Conservation (phyloP, 2,797 vertebrate genomes). For the Heteromormyrus szaboi region DNA sequence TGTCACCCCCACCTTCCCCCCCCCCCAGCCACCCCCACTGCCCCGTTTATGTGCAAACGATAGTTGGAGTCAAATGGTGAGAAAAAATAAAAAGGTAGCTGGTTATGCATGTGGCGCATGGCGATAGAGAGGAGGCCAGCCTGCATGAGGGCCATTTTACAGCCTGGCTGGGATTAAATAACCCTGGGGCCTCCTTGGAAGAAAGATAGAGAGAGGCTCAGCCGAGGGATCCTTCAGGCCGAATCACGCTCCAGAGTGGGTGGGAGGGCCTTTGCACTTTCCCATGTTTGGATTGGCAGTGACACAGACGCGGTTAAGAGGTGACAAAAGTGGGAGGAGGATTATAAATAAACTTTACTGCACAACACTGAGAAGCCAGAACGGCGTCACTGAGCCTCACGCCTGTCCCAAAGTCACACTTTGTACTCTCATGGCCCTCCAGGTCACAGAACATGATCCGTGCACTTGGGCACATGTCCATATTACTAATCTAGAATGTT, state of each 20-base stretch:
- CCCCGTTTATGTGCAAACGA: neutral
- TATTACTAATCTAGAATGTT: neutral
- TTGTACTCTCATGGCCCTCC: slow-evolving; percentile 59
- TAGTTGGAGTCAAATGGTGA: neutral
- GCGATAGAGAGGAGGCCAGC: slow-evolving; percentile 61
- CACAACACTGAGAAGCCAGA: slow-evolving; percentile 66
- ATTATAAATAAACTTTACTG: slow-evolving; percentile 77
- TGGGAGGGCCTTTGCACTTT: slow-evolving; percentile 58
- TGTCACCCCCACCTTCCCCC: too few relatives aligned
- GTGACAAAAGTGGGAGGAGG: slow-evolving; percentile 57
- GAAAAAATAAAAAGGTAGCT: slow-evolving; percentile 55
- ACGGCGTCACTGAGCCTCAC: slow-evolving; percentile 61
- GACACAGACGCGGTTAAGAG: slow-evolving; percentile 44
- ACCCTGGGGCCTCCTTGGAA: slow-evolving; percentile 57
- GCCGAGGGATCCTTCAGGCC: slow-evolving; percentile 57
- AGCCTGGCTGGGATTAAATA: slow-evolving; percentile 68
- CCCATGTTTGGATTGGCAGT: slow-evolving; percentile 77
- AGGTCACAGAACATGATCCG: slow-evolving; percentile 74
- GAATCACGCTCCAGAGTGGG: slow-evolving; percentile 59
- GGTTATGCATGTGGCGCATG: slow-evolving; percentile 35
- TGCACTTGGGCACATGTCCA: slow-evolving; percentile 26
- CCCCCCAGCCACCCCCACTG: neutral
- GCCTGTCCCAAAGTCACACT: slow-evolving; percentile 49
- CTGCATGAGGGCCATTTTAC: slow-evolving; percentile 72
- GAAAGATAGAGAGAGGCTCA: slow-evolving; percentile 41